A percentile compares a stretch with the other conserved stretches of the same genome.
phyloP scores from a whole-genome alignment of 2,113 vertebrate species.

The Gambusia affinis region DNA sequence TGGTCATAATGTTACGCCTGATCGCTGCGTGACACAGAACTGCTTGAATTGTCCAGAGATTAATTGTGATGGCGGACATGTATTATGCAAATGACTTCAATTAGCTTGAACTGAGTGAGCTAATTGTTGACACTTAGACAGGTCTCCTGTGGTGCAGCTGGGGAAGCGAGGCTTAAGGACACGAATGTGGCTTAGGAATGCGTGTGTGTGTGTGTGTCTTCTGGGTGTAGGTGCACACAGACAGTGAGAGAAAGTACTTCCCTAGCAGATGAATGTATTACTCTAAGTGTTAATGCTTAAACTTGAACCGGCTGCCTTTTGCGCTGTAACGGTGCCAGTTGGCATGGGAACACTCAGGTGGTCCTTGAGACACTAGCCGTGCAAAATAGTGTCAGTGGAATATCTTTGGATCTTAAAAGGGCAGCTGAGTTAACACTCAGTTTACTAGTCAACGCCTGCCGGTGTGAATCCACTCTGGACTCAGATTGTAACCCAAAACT shows the following conservation, averaged over 20 bases:
- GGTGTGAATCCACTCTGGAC: slow-evolving; percentile 1
- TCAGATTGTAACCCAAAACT: slow-evolving; percentile 39
- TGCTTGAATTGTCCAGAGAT: slow-evolving; percentile 63
- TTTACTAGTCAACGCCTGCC: slow-evolving; percentile 36
- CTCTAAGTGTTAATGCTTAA: slow-evolving; percentile 44
- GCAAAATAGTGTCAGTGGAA: slow-evolving; percentile 28
- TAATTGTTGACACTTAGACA: slow-evolving; percentile 76
- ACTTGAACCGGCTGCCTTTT: slow-evolving; percentile 15
- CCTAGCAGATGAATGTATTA: slow-evolving; percentile 31
- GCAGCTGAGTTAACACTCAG: slow-evolving; percentile 16
- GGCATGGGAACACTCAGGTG: slow-evolving; percentile 65
- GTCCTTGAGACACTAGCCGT: slow-evolving; percentile 18
- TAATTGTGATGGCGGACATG: slow-evolving; percentile 61
- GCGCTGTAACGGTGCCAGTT: slow-evolving; percentile 40
- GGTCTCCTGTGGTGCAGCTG: slow-evolving; percentile 61
- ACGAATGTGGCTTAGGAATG: slow-evolving; percentile 1
- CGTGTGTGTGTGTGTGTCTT: not conserved
- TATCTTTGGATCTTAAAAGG: slow-evolving; percentile 41
- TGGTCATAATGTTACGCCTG: too few relatives aligned
- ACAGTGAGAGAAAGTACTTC: slow-evolving; percentile 21
- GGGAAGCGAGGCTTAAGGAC: slow-evolving; percentile 41
- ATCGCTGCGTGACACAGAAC: slow-evolving; percentile 2
- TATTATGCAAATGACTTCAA: slow-evolving; percentile 77
- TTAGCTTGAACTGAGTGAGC: slow-evolving; percentile 74
- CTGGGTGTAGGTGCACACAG: slow-evolving; percentile 19